These are phyloP conservation scores for Mimas tiliae DNA, from an alignment of 2,888 invertebrate genomes.

Conservation along the genomic window DNA sequence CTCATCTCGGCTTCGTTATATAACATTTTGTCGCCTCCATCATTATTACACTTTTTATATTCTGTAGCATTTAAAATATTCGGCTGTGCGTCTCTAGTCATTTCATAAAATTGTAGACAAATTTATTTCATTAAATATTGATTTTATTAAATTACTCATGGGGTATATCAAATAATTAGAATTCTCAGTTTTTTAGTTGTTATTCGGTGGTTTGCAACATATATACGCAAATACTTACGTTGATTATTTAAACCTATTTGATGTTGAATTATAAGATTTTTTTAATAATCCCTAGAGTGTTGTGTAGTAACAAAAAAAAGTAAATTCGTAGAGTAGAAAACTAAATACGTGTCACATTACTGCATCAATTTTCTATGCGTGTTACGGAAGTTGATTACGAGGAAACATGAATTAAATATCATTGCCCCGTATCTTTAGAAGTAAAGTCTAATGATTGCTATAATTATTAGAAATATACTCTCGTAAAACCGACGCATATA, in stretches of 20 bases:
- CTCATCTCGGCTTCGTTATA: conserved; percentile 56
- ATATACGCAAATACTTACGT: neutral
- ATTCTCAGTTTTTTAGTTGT: neutral
- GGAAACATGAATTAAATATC: neutral
- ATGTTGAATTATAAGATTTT: neutral
- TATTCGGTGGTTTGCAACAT: neutral
- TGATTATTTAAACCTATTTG: neutral
- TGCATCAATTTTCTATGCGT: neutral
- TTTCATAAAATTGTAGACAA: neutral
- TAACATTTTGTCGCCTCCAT: conserved; percentile 48
- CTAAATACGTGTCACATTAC: neutral
- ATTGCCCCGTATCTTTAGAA: neutral
- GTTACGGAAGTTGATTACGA: neutral
- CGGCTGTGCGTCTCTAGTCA: conserved; percentile 11
- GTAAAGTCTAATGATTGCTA: neutral
- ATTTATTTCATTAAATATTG: neutral
- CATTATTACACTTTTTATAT: neutral
- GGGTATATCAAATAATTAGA: no score
- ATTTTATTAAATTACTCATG: neutral
- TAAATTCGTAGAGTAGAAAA: neutral
- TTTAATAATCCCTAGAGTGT: no score
- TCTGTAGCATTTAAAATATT: neutral
- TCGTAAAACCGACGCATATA: neutral
- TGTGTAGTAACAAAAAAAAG: no score
- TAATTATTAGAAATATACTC: neutral